These are phyloP conservation scores for Notothenia coriiceps DNA, from an alignment of 2,113 vertebrate species.

Conservation along the genomic window DNA sequence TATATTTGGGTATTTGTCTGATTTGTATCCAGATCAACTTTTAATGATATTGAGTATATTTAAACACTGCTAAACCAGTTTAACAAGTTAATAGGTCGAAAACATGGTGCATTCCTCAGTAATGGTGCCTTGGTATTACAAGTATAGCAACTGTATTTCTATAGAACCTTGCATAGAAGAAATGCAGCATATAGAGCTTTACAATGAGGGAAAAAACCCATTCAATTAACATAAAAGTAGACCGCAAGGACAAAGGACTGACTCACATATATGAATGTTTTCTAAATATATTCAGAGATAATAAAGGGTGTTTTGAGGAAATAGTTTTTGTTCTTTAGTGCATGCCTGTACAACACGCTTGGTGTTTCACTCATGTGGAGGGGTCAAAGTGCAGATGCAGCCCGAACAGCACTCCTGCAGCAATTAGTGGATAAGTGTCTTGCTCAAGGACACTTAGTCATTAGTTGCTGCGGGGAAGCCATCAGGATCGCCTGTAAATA, in stretches of 20 bases:
- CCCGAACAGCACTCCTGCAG: slow-evolving; percentile 13
- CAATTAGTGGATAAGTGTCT: slow-evolving; percentile 43
- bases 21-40: background rate
- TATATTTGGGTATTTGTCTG: background rate
- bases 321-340: background rate
- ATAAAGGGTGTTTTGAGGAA: background rate
- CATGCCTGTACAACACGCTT: too few relatives aligned
- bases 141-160: background rate
- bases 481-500: slow-evolving; percentile 24
- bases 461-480: slow-evolving; percentile 36
- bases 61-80: background rate
- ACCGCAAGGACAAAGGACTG: slow-evolving; percentile 9
- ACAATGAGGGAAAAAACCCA: too few relatives aligned
- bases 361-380: background rate
- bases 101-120: background rate
- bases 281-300: background rate
- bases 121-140: background rate
- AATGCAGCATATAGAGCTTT: too few relatives aligned
- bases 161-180: too few relatives aligned
- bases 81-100: background rate
- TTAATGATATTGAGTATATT: too few relatives aligned
- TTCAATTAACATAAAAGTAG: too few relatives aligned
- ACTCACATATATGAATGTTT: background rate
- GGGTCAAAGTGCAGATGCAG: slow-evolving; percentile 50
- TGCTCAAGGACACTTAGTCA: slow-evolving; percentile 57